phyloP scores from a whole-genome alignment of 1,140 invertebrate species.

The Ostrea edulis region DNA sequence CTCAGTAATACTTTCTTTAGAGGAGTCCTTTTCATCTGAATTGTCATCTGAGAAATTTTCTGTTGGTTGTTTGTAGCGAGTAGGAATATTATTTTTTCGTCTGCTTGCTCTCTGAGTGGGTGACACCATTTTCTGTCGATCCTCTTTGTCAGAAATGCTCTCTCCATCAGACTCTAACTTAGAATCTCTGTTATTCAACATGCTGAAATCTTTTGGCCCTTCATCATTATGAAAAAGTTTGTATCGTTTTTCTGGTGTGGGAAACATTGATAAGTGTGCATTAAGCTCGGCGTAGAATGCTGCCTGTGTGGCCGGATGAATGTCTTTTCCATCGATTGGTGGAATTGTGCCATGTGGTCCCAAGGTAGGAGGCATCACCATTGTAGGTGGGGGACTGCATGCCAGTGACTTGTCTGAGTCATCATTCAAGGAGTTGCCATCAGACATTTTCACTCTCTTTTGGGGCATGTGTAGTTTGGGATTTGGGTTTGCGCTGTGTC shows the following conservation, averaged over 20 bases:
- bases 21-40: slow-evolving; percentile 68
- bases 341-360: slow-evolving; percentile 49
- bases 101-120: slow-evolving; percentile 83
- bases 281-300: slow-evolving; percentile 72
- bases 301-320: slow-evolving; percentile 58
- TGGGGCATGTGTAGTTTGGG: slow-evolving; percentile 98
- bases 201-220: slow-evolving; percentile 69
- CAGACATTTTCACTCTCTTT: slow-evolving; percentile 72
- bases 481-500: slow-evolving; percentile 98
- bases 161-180: slow-evolving; percentile 80
- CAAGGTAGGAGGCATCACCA: slow-evolving; percentile 67
- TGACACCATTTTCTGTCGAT: slow-evolving; percentile 64
- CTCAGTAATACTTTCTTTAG: slow-evolving; percentile 39
- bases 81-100: slow-evolving; percentile 95
- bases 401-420: slow-evolving; percentile 55
- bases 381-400: slow-evolving; percentile 63
- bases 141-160: slow-evolving; percentile 78
- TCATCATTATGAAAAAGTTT: slow-evolving; percentile 68
- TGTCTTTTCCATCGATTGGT: slow-evolving; percentile 49
- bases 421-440: slow-evolving; percentile 68
- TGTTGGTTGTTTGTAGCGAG: slow-evolving; percentile 84
- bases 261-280: slow-evolving; percentile 70
- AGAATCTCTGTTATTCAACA: slow-evolving; percentile 81
- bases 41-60: slow-evolving; percentile 73
- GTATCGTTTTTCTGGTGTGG: slow-evolving; percentile 71